phyloP scores from a whole-genome alignment of 2,797 vertebrate genomes.

The Sphenopsis melanotis region DNA sequence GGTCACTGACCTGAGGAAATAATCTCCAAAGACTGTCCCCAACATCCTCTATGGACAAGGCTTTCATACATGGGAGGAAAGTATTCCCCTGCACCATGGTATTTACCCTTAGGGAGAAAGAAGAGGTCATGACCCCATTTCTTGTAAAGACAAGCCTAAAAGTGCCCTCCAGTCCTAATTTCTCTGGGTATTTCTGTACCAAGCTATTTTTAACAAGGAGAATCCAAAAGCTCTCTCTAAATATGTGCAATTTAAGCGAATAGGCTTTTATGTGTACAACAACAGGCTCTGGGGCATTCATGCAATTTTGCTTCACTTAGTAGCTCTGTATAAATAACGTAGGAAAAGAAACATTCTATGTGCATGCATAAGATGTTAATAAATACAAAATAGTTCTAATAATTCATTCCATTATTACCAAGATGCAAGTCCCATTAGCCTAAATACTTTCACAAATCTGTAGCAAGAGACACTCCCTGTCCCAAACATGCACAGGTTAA shows the following conservation, averaged over 20 bases:
- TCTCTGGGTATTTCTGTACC: neutral
- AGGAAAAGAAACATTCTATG: neutral
- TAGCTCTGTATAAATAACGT: neutral
- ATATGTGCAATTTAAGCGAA: conserved; percentile 6
- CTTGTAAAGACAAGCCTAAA: neutral
- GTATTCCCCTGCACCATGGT: neutral
- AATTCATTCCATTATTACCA: neutral
- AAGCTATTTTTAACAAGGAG: conserved; percentile 18
- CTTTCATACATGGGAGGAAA: neutral
- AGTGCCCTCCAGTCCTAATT: neutral
- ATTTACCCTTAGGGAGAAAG: neutral
- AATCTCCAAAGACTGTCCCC: neutral
- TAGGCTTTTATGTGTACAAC: conserved; percentile 6
- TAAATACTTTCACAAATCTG: neutral
- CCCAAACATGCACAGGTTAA: neutral
- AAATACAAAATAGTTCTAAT: neutral
- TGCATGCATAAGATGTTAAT: neutral
- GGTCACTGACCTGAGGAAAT: neutral
- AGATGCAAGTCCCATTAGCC: neutral
- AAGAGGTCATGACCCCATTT: neutral
- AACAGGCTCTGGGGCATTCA: conserved; percentile 28
- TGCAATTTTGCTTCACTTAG: conserved; percentile 8
- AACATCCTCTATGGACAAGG: neutral
- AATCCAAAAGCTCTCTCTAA: conserved; percentile 24
- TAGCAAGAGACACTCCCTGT: neutral